phyloP scores from a whole-genome alignment of 2,113 vertebrate genomes.

The Mungos mungo region DNA sequence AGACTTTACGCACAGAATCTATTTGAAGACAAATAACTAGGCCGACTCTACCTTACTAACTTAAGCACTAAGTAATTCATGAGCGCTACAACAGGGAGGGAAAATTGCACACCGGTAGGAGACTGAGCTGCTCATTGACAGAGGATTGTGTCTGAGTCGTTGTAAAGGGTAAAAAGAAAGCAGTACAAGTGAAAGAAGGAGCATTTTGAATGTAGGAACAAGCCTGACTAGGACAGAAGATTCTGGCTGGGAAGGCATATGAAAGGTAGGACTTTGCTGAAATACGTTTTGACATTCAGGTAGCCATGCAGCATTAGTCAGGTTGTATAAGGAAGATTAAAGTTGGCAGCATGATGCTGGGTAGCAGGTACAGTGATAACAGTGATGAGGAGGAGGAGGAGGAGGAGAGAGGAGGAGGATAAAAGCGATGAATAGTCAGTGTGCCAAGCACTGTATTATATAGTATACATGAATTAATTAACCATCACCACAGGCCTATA shows the following conservation, averaged over 20 bases:
- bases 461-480: background rate
- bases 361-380: background rate
- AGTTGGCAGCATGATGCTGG: background rate
- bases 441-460: background rate
- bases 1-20: background rate
- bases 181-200: background rate
- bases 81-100: background rate
- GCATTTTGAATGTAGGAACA: background rate
- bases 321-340: background rate
- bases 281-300: background rate
- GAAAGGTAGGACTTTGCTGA: background rate
- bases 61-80: background rate
- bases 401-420: background rate
- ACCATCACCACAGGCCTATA: background rate
- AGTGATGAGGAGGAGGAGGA: background rate
- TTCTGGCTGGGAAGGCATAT: background rate
- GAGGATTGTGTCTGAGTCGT: background rate
- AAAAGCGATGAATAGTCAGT: background rate
- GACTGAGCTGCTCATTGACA: background rate
- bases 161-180: background rate
- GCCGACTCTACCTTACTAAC: background rate
- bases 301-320: background rate
- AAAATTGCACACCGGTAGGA: no score
- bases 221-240: background rate
- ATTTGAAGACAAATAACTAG: no score